Base-by-base conservation (phyloP, 2,113 vertebrate genomes). In the Cololabis saira region DNA sequence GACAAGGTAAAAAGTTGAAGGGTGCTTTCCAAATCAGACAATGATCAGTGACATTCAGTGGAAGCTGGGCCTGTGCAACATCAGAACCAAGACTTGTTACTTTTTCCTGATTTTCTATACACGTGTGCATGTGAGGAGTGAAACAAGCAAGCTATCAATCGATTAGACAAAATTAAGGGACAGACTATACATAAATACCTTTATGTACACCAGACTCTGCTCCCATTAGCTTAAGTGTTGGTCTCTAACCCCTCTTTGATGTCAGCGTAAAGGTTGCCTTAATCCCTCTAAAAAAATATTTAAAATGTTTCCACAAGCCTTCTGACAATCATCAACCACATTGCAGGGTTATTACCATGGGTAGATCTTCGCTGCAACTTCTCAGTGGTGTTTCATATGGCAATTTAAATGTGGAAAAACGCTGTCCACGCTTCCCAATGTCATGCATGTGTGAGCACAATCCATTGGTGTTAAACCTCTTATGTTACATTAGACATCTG, bases 21-120 rank as follows among this genome's bases (percentile, higher is more conserved):
- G 60, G 49, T 64, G 71, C 59, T 61, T 81, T 56, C 64, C 58
- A 62, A 78, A 62, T 68, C n/a, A 67, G 57, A 72, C 40, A 45
- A 85, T 18, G 61, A 55, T 74, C 60, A 50, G 67, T 76, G 72
- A 86, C 87, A 89, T 90, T 90, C 85, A 83, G 80, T 71, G 83
- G 62, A 74, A 43, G 48, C 47, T 40, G 60, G 69, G 72, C 76
- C 51, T 71, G 58, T 79, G 69, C 54, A 70, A 61, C 69, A 56
- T 64, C 40, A 61, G 55, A 21, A 65, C 45, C 49, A 71, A 71
- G 74, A 65, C 68, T 85, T 50, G 58, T 66, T 67, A 70, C 61
- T 65, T 50, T 42, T 64, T 82, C 43, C 60, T 84, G 68, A 68
- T 69, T 78, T 47, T 55, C 27, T 62, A 42, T 60, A 59, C 57